Percentiles rank a stretch among this genome's conserved stretches.
These are phyloP conservation scores for Plutella xylostella DNA, from an alignment of 2,888 invertebrate genomes.

Conservation along the genomic window DNA sequence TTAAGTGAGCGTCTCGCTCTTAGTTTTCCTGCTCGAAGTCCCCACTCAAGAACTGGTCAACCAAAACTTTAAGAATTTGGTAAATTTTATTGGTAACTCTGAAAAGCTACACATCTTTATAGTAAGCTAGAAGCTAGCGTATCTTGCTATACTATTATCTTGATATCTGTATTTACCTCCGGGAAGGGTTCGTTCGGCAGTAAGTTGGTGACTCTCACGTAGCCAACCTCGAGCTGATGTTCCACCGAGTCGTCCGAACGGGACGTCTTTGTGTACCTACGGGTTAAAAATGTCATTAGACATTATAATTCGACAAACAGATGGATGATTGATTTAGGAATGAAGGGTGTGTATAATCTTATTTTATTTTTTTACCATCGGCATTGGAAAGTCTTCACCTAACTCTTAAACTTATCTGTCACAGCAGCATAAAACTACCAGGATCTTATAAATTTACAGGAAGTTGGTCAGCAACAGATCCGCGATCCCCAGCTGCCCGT, in stretches of 20 bases:
- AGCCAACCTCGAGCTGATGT: conserved; percentile 95
- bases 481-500: conserved; percentile 97
- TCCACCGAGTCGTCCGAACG: conserved; percentile 98
- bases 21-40: too few species aligned
- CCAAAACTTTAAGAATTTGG: too few species aligned
- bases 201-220: conserved; percentile 94
- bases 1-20: too few species aligned
- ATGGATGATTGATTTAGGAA: too few species aligned
- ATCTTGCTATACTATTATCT: too few species aligned
- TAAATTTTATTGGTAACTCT: too few species aligned
- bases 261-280: conserved; percentile 93
- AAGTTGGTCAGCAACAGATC: conserved; percentile 97
- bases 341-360: neutral
- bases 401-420: neutral
- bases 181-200: conserved; percentile 94
- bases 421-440: neutral
- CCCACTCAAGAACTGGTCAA: too few species aligned
- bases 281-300: neutral
- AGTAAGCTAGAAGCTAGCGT: too few species aligned
- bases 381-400: neutral
- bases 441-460: conserved; percentile 69
- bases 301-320: too few species aligned
- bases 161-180: too few species aligned
- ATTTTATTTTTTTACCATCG: neutral
- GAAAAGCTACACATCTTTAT: too few species aligned